Evolutionary conservation across 2,113 vertebrate genomes (phyloP), one percentile per base, ranked within the genome.

Genomic region (Neolamprologus fasciatus): DNA sequence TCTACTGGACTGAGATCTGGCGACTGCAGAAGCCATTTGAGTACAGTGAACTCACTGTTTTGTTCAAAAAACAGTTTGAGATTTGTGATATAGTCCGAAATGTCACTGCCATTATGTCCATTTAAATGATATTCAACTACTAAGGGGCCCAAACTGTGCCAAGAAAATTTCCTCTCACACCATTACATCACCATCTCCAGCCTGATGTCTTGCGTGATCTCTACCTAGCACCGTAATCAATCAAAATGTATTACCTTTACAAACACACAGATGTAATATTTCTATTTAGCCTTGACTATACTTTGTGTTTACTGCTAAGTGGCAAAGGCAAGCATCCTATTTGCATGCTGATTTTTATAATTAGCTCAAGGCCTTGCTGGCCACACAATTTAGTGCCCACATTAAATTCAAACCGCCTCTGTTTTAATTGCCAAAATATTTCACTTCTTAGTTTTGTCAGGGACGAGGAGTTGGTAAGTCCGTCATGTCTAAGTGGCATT

Each of bases 401-500:
- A 86, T 88, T n/a, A 12, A 71, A 80, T 89, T 61, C 9, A 42
- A 6, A 68, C 47, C 1, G 19, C 28, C 45, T 35, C 13, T n/a
- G 9, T 47, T 73, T 81, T 37, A 40, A 53, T 83, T 50, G 16
- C 35, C 31, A 42, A 31, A 82, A 78, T 83, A 85, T 66, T 86
- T 89, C 35, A 50, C 80, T 86, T 26, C 42, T 54, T 21, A 71
- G 37, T 84, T 83, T 76, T 53, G 51, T 51, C 78, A 53, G 84
- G 54, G 19, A 61, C 42, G 82, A 73, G 50, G 76, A 83, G 80
- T 81, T 82, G 47, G 80, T 86, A 71, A 76, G 87, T 88, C 21
- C 3, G 23, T 86, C 86, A 45, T 93, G 87, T 91, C 85, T 84
- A 79, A 87, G 81, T 87, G 92, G 37, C 84, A 85, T 93, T 92